Base-by-base conservation (phyloP, 37 sponge, comb jelly and placozoan species). In the Theonella swinhoei region DNA sequence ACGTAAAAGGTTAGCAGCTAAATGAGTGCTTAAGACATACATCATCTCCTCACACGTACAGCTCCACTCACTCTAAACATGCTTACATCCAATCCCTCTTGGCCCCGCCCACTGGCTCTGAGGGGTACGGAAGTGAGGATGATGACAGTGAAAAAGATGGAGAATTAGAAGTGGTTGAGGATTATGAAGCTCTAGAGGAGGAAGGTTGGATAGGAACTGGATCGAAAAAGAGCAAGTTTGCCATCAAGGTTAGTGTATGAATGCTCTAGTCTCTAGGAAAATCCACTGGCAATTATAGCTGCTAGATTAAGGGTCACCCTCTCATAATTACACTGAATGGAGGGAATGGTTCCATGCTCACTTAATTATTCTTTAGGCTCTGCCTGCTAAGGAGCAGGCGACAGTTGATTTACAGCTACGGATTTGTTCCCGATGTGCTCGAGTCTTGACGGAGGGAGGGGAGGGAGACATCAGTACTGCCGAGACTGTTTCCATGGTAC, bases 391-490 rank as follows among this genome's bases (percentile, higher is more conserved):
- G 38, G 28, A 28, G 34, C 62, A n/a, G 4, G 33, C 82, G 19
- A 69, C 22, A 2, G 82, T 81, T 30, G 82, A 81, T 36, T 35
- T 78, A 1, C 30, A 70, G 39, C 72, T 87, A 1, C 26, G 71
- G 38, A 20, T 88, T 17, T 88, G 89, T 78, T 69, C 89, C 4
- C 84, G 73, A 0, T 88, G 89, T 76, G 83, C 89, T 5, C 26
- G 42, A 28, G 64, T 85, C 7, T 23, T 88, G 22, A 31, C 66
- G 0, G 39, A 42, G 14, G 87, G 64, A 1, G 68, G 60, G 19
- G 63, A 61, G 4, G 64, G 64, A 9, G 64, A 63, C 64, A 63
- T n/a, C 3, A 28, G 64, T 29, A 63, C 64, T 1, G 64, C 24
- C 3, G 26, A 29, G 26, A 63, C 26, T 5, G 9, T 3, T 28